A percentile compares a stretch with the other conserved stretches of the same genome.
These are phyloP conservation scores for Pholis gunnellus DNA, from an alignment of 2,113 vertebrate species.

Conservation along the genomic window DNA sequence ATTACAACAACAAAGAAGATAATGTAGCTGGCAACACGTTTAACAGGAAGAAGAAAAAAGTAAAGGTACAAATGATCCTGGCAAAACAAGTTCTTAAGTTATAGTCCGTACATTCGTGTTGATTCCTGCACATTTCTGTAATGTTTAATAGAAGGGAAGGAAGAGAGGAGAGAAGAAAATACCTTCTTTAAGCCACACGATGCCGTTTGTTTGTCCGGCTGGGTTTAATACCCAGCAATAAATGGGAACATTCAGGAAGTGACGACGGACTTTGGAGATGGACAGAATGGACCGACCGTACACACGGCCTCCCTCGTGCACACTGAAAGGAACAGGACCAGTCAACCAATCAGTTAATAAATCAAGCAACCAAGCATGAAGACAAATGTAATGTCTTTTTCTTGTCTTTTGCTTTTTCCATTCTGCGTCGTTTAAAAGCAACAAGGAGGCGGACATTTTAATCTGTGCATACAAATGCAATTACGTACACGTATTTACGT, in stretches of 20 bases:
- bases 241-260: conserved; percentile 65
- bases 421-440: not conserved
- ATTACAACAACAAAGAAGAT: not conserved
- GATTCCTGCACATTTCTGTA: not conserved
- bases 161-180: not conserved
- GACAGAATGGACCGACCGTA: conserved; percentile 48
- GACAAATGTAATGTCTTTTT: not conserved
- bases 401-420: not conserved
- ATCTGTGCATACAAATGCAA: too few species aligned
- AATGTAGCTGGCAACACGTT: not conserved
- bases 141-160: not conserved
- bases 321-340: conserved; percentile 37
- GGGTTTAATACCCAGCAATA: conserved; percentile 35
- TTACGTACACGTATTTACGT: too few species aligned
- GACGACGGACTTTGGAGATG: conserved; percentile 60
- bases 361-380: not conserved
- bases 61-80: too few species aligned
- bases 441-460: not conserved
- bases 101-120: not conserved
- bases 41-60: too few species aligned
- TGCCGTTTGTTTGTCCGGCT: not conserved
- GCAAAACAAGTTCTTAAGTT: not conserved
- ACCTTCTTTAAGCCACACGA: conserved; percentile 72
- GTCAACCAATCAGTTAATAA: not conserved
- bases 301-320: accelerated